Conservation (phyloP, 2,797 vertebrate species). For the Pangasius sanitwongsei region DNA sequence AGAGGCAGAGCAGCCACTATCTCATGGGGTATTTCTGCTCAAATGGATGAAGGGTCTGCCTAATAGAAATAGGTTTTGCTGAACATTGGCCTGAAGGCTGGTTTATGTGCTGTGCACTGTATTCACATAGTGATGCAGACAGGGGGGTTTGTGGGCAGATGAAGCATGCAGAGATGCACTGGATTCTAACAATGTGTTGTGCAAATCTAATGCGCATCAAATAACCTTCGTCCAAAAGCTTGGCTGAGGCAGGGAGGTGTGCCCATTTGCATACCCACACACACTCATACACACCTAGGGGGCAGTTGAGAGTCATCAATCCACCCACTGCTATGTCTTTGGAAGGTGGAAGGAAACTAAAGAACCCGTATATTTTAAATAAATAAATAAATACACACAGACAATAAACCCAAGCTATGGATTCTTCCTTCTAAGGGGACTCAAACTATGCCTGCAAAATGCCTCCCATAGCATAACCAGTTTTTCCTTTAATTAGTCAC, state of each 20-base stretch:
- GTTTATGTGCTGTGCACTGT: background rate
- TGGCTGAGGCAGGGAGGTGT: background rate
- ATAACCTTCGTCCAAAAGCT: background rate
- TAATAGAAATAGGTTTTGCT: background rate
- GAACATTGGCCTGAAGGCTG: background rate
- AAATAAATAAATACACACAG: background rate
- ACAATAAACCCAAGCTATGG: background rate
- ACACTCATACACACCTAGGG: background rate
- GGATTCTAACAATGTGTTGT: background rate
- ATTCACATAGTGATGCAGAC: background rate
- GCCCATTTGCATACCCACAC: background rate
- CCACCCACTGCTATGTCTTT: background rate
- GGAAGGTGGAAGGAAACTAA: background rate
- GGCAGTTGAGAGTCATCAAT: background rate
- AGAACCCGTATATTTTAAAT: background rate
- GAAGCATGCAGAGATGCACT: background rate
- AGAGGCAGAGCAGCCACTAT: background rate
- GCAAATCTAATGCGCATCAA: background rate
- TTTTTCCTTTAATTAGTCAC: background rate
- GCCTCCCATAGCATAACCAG: background rate
- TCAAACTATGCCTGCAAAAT: background rate
- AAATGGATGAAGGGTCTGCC: background rate
- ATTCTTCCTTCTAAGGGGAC: background rate
- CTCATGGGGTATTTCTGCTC: background rate
- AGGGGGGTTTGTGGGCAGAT: background rate